These are phyloP conservation scores for Acanthis flammea DNA, from an alignment of 2,797 vertebrate genomes.

Conservation along the genomic window DNA sequence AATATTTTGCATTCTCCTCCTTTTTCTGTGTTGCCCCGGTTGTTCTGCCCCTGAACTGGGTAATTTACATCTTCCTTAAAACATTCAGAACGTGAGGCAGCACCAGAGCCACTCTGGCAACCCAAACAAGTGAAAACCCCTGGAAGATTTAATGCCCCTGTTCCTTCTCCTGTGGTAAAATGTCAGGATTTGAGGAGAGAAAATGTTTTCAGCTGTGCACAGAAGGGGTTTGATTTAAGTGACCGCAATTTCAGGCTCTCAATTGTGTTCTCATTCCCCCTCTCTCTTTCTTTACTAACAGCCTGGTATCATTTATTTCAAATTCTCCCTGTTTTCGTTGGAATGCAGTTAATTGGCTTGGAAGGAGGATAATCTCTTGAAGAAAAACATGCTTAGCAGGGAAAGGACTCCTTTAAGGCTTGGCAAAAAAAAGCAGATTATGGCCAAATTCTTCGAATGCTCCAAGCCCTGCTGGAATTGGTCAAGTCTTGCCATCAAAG, in stretches of 20 bases:
- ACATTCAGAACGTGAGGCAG: background rate
- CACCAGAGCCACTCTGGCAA: constrained; percentile 1
- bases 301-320: constrained; percentile 44
- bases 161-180: constrained; percentile 28
- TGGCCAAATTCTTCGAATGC: constrained; percentile 64
- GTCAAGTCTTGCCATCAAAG: background rate
- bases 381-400: constrained; percentile 65
- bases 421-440: constrained; percentile 55
- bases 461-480: constrained; percentile 17
- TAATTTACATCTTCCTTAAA: constrained; percentile 18
- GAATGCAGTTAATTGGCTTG: constrained; percentile 72
- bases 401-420: constrained; percentile 61
- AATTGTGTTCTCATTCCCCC: constrained; percentile 23
- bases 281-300: constrained; percentile 20
- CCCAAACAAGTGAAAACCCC: constrained; percentile 25
- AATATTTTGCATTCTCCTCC: background rate
- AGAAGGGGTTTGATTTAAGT: constrained; percentile 45
- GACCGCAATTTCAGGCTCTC: constrained; percentile 47
- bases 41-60: background rate
- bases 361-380: constrained; percentile 64
- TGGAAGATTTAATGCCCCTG: background rate
- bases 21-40: background rate
- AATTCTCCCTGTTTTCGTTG: constrained; percentile 62
- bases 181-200: constrained; percentile 49
- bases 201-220: constrained; percentile 10